Evolutionary conservation across 2,113 vertebrate species (phyloP).

Genomic region (Mesitornis unicolor): DNA sequence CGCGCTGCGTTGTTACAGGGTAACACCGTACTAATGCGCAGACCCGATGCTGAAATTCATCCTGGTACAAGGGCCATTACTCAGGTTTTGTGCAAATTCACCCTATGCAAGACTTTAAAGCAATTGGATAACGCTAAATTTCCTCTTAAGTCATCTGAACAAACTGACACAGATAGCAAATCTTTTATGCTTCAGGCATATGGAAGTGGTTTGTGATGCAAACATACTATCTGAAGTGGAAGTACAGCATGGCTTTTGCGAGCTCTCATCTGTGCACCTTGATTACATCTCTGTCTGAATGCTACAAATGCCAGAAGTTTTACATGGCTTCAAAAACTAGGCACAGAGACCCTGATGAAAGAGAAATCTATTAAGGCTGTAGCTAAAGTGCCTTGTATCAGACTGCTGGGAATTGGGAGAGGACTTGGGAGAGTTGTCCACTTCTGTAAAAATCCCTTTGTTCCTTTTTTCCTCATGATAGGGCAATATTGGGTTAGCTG

Average conservation of each 20-base stretch:
- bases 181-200: conserved; percentile 40
- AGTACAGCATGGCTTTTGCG: conserved; percentile 17
- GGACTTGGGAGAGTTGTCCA: background rate
- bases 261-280: conserved; percentile 9
- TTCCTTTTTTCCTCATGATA: background rate
- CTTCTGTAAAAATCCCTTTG: background rate
- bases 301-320: conserved; percentile 2
- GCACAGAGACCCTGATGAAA: background rate
- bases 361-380: background rate
- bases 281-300: conserved; percentile 25
- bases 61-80: background rate
- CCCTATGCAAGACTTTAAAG: conserved; percentile 8
- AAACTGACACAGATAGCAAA: conserved; percentile 47
- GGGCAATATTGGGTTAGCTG: background rate
- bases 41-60: background rate
- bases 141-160: conserved; percentile 16
- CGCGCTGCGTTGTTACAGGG: rapidly evolving
- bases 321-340: background rate
- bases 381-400: background rate
- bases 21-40: background rate
- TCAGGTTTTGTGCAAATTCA: conserved; percentile 8
- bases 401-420: background rate
- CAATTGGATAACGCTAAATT: conserved; percentile 16
- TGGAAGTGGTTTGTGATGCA: conserved; percentile 63
- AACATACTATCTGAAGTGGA: conserved; percentile 24